A percentile compares a stretch with the other conserved stretches of the same genome.
These are phyloP conservation scores for Martes martes DNA, from an alignment of 2,113 vertebrate species.

Conservation along the genomic window DNA sequence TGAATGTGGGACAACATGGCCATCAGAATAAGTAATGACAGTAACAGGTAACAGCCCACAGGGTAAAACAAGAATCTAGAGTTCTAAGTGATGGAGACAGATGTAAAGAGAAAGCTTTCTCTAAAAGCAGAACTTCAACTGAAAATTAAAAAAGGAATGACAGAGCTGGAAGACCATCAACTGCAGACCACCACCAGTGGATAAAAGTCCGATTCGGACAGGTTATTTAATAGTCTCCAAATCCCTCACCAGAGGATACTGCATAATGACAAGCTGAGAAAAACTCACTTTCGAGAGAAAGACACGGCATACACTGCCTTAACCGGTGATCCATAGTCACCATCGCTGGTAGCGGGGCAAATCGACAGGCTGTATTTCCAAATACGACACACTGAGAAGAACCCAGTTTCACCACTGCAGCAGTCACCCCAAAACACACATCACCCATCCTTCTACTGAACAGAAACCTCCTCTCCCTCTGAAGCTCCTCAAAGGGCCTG, in stretches of 20 bases:
- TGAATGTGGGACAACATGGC: neutral
- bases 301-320: neutral
- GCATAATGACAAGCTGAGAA: neutral
- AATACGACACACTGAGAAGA: neutral
- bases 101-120: neutral
- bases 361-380: neutral
- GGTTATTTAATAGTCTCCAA: neutral
- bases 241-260: neutral
- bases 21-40: neutral
- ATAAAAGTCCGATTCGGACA: neutral
- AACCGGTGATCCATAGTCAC: neutral
- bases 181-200: neutral
- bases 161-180: neutral
- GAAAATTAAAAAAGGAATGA: neutral
- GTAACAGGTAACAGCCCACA: neutral
- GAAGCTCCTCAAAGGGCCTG: neutral
- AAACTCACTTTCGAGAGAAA: neutral
- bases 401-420: neutral
- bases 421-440: neutral
- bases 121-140: neutral
- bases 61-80: neutral
- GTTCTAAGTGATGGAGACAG: neutral
- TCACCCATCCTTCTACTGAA: neutral
- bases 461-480: neutral
- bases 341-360: neutral